Percentiles rank a stretch among this genome's conserved stretches.
Evolutionary conservation across 2,797 vertebrate genomes (phyloP).

Genomic region (Carcharodon carcharias): DNA sequence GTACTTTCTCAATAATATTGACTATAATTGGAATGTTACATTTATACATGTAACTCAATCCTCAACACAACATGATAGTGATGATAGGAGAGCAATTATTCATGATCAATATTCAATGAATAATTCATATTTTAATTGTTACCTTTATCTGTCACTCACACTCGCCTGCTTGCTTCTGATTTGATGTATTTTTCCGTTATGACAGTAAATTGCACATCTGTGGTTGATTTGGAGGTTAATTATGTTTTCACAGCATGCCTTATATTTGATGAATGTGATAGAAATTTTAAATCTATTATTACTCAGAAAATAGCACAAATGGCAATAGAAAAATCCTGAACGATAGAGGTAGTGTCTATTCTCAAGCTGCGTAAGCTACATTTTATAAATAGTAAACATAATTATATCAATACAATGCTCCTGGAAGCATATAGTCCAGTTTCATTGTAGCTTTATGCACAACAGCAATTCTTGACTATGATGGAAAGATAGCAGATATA

Average conservation of each 20-base stretch:
- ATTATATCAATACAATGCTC: not conserved
- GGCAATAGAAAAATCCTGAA: not conserved
- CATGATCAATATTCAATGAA: constrained; percentile 33
- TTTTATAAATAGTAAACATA: constrained; percentile 1
- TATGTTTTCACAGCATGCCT: not conserved
- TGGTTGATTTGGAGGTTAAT: constrained; percentile 11
- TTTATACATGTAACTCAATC: not conserved
- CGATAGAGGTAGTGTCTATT: not conserved
- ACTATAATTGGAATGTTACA: not conserved
- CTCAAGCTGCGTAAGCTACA: not conserved
- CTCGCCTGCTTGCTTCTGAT: not conserved
- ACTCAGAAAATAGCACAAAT: not conserved
- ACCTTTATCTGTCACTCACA: constrained; percentile 16
- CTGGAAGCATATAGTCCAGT: not conserved
- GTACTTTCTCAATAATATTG: not conserved
- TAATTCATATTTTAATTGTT: constrained; percentile 35
- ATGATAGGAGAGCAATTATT: not conserved
- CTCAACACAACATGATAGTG: not conserved
- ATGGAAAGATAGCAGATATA: not conserved
- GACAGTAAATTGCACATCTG: not conserved
- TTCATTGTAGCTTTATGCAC: not conserved
- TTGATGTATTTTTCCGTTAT: not conserved
- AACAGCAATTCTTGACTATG: not conserved
- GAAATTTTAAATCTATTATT: not conserved
- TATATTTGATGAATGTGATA: constrained; percentile 11